These are phyloP conservation scores for Periophthalmus modestus DNA, from an alignment of 2,113 vertebrate genomes.

Conservation along the genomic window DNA sequence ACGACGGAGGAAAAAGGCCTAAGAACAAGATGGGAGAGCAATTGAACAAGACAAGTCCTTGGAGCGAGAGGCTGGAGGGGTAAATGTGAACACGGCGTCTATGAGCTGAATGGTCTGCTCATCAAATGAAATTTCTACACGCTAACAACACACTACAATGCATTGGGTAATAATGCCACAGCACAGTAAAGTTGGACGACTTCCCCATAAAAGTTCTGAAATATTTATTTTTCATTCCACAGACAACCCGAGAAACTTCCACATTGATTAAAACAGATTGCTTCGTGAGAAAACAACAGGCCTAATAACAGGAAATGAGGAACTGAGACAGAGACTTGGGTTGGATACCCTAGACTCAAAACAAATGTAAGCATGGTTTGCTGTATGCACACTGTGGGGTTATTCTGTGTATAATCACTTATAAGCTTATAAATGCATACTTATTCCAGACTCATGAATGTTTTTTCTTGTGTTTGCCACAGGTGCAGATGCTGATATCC, in stretches of 20 bases:
- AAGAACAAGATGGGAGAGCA: constrained; percentile 94
- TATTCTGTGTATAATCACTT: neutral
- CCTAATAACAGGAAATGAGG: constrained; percentile 86
- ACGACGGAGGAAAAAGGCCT: constrained; percentile 96
- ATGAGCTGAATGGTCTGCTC: neutral
- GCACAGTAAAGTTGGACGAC: neutral
- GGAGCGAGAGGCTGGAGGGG: constrained; percentile 92
- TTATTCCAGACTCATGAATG: neutral
- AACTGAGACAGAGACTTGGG: constrained; percentile 88
- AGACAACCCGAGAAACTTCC: constrained; percentile 95
- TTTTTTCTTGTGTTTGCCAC: neutral
- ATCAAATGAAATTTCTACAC: neutral
- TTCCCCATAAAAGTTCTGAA: neutral
- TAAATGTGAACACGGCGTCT: constrained; percentile 41
- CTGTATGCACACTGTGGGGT: neutral
- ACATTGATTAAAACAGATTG: constrained; percentile 86
- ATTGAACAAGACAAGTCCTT: constrained; percentile 94
- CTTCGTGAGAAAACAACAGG: constrained; percentile 83
- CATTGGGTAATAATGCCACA: neutral
- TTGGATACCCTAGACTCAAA: constrained; percentile 79
- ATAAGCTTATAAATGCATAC: neutral
- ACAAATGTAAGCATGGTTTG: constrained; percentile 62
- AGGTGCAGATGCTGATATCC: constrained; percentile 72
- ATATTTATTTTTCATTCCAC: neutral
- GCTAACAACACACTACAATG: neutral